These are phyloP conservation scores for Mylabris sibirica DNA, from an alignment of 2,888 invertebrate genomes.

Conservation along the genomic window DNA sequence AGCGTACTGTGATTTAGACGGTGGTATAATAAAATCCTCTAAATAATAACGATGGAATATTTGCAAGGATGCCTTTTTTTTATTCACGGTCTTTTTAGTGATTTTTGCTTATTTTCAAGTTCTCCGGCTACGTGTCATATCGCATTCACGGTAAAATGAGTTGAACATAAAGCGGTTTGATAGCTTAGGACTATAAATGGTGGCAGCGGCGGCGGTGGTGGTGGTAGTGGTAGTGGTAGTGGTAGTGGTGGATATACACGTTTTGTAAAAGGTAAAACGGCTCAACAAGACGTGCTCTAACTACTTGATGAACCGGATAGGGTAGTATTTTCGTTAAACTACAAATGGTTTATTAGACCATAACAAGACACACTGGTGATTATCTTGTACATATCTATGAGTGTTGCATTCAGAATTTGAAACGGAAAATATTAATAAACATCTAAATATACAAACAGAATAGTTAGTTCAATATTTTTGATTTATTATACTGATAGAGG, in stretches of 20 bases:
- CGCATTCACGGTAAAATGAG: slow-evolving; percentile 44
- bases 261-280: slow-evolving; percentile 37
- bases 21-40: background rate
- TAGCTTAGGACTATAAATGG: slow-evolving; percentile 43
- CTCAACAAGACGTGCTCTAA: slow-evolving; percentile 44
- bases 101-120: slow-evolving; percentile 32
- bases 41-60: background rate
- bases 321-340: slow-evolving; percentile 1
- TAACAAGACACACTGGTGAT: background rate
- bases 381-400: background rate
- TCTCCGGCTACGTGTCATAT: slow-evolving; percentile 41
- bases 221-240: no score
- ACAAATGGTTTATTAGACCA: background rate
- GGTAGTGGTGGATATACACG: slow-evolving; percentile 18
- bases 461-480: background rate
- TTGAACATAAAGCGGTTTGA: slow-evolving; percentile 44
- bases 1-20: background rate
- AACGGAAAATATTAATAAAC: background rate
- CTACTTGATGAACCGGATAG: slow-evolving; percentile 42
- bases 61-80: background rate
- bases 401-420: background rate
- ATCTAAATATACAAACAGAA: background rate
- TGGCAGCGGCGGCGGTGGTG: no score
- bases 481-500: background rate
- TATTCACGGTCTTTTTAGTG: background rate